Conservation (phyloP, 2,113 vertebrate species). For the Toxostoma redivivum region DNA sequence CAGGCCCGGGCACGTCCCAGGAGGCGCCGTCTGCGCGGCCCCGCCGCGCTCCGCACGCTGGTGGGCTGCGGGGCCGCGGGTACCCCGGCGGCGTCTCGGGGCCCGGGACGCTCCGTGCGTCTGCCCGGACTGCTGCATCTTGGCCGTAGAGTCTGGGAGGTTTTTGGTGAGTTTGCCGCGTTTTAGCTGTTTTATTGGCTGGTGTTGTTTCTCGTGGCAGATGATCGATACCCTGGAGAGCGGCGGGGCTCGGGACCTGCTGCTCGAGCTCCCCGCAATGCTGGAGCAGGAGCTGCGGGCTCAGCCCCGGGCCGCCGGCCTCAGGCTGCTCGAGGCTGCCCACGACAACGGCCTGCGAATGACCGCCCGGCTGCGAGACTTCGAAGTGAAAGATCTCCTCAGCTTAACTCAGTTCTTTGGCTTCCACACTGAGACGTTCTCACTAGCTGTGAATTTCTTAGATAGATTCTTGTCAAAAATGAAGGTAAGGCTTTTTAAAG, state of each 20-base stretch:
- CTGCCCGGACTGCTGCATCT: accelerated
- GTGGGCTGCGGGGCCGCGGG: too few relatives aligned
- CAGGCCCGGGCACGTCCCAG: background rate
- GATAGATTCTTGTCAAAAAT: conserved; percentile 92
- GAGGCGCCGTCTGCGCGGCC: background rate
- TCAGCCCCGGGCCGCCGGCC: conserved; percentile 87
- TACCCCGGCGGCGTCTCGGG: background rate
- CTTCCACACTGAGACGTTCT: conserved; percentile 89
- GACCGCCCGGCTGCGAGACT: conserved; percentile 86
- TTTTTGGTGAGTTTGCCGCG: accelerated
- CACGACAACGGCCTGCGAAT: conserved; percentile 90
- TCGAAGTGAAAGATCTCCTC: conserved; percentile 91
- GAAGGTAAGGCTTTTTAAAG: conserved; percentile 80
- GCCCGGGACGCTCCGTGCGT: background rate
- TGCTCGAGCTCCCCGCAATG: conserved; percentile 80
- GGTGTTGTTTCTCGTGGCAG: conserved; percentile 44
- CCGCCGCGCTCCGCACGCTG: background rate
- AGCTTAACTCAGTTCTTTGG: conserved; percentile 93
- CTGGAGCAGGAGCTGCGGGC: conserved; percentile 82
- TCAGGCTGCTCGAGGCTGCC: conserved; percentile 85
- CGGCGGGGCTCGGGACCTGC: conserved; percentile 71
- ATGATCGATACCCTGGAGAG: conserved; percentile 85
- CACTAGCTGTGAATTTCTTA: conserved; percentile 85
- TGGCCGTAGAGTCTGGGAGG: accelerated
- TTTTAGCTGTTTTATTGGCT: accelerated